Percentiles rank a stretch among this genome's conserved stretches.
phyloP scores from a whole-genome alignment of 2,888 invertebrate genomes.

The Bimastos eiseni region DNA sequence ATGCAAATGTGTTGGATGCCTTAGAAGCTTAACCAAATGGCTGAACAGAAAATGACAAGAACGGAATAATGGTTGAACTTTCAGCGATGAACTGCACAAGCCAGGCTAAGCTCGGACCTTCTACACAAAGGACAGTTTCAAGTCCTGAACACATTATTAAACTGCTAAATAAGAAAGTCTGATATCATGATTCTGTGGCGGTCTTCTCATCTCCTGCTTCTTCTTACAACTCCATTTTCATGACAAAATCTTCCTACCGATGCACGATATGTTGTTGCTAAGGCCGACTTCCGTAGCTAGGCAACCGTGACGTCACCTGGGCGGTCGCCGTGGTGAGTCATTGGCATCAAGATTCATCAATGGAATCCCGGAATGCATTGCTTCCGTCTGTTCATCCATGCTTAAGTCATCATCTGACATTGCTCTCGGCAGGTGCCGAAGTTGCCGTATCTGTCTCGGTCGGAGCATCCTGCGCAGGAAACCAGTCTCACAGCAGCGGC shows the following conservation, averaged over 20 bases:
- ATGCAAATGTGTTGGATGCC: background rate
- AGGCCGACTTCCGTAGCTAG: background rate
- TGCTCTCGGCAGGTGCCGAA: background rate
- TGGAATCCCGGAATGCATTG: background rate
- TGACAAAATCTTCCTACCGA: background rate
- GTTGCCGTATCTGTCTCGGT: background rate
- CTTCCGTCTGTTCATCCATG: background rate
- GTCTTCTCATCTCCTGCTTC: background rate
- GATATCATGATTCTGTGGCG: background rate
- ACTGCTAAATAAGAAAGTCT: background rate
- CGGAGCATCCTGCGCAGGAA: background rate
- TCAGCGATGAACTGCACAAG: background rate
- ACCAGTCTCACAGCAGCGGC: background rate
- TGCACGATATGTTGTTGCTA: background rate
- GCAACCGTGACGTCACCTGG: background rate
- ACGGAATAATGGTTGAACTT: background rate
- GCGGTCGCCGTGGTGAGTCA: background rate
- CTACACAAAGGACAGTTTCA: background rate
- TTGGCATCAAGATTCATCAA: constrained; percentile 17
- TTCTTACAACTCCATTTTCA: background rate
- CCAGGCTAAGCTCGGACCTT: background rate
- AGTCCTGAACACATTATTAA: background rate
- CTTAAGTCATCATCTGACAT: background rate
- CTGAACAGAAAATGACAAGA: background rate
- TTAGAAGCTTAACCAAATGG: background rate